phyloP scores from a whole-genome alignment of 2,797 vertebrate genomes.

The Lithobates pipiens region DNA sequence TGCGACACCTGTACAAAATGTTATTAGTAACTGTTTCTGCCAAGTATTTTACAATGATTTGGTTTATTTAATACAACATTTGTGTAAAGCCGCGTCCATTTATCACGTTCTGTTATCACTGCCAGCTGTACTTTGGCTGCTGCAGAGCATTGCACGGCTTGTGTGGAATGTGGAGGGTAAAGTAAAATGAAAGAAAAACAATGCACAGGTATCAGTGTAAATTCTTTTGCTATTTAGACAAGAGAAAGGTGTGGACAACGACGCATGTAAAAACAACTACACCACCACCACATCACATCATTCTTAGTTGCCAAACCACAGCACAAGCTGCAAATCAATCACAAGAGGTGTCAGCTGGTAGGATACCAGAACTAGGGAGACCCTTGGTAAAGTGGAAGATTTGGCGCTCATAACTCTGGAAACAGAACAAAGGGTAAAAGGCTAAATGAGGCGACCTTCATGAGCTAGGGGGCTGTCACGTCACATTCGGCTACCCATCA shows the following conservation, averaged over 20 bases:
- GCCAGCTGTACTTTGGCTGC: not conserved
- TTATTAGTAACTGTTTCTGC: too few species aligned
- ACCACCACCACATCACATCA: slow-evolving; percentile 4
- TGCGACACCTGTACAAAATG: too few species aligned
- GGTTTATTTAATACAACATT: not conserved
- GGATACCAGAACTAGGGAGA: not conserved
- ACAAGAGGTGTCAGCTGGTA: not conserved
- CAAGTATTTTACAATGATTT: not conserved
- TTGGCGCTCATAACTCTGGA: too few species aligned
- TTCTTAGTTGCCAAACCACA: not conserved
- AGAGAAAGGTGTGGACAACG: not conserved
- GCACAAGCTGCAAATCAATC: not conserved
- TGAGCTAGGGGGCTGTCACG: too few species aligned
- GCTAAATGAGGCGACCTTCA: too few species aligned
- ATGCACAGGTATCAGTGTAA: slow-evolving; percentile 24
- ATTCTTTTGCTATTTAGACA: slow-evolving; percentile 41
- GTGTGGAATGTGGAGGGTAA: not conserved
- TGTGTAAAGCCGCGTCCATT: not conserved
- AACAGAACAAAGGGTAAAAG: too few species aligned
- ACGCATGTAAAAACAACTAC: slow-evolving; percentile 14
- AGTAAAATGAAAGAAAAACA: slow-evolving; percentile 14
- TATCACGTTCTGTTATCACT: not conserved
- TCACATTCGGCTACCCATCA: too few species aligned
- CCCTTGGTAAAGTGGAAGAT: not conserved
- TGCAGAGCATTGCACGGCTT: not conserved